Evolutionary conservation across 2,888 invertebrate genomes (phyloP), one percentile per base, ranked within the genome.

Genomic region (Cylloceria caligata): DNA sequence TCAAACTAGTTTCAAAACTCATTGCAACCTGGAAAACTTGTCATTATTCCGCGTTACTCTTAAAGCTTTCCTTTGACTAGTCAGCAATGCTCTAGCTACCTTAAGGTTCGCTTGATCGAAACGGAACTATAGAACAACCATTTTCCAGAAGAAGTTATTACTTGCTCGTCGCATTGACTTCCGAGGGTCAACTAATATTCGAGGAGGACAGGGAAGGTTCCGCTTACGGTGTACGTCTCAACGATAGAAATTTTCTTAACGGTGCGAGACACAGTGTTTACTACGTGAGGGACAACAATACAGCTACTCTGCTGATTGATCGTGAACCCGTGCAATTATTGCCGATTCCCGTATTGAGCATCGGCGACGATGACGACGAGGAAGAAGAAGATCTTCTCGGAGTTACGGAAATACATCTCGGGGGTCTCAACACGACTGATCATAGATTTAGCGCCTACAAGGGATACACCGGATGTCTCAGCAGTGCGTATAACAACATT

Each of bases 401-500:
- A 7, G 95, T 96, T 16, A 97, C 97, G 90, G 97, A 97, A 88
- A 97, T 97, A 9, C 97, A 97, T 92, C 95, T 98, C 71, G 97
- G 97, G 11, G 98, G 98, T 27, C 95, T 97, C 16, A 97, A 97
- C 88, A 97, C 97, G 4, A 96, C 96, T 3, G 97, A 97, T 91
- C 96, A 96, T 3, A 94, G 97, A 84, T 96, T 98, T 87, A 95
- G 95, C 81, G 96, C 96, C 80, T 98, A 96, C 90, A 97, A 96
- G 90, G 96, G 97, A 86, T 98, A 97, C 92, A 97, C 96, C 88
- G 98, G 98, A 75, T 98, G 98, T 92, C 94, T 98, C 83, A 97
- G 98, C 84, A 98, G 98, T 98, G 93, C 95, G 96, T n/a, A n/a
- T 95, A 9, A 19, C 13, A 55, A 3, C 27, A 24, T 11, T 52